These are phyloP conservation scores for Callospermophilus lateralis DNA, from an alignment of 2,113 vertebrate genomes.

Conservation along the genomic window DNA sequence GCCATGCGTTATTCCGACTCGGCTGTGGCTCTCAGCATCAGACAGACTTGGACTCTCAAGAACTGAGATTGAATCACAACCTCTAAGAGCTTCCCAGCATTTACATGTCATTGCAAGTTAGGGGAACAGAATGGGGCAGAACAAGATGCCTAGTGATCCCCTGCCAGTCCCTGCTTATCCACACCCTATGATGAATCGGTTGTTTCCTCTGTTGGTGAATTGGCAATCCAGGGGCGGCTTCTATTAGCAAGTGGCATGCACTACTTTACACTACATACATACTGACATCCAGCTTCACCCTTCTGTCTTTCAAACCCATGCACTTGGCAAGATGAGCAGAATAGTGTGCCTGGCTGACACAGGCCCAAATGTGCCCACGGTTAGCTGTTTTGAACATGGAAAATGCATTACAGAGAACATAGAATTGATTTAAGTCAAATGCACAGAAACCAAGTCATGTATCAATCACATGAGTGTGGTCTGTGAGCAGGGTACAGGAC, in stretches of 20 bases:
- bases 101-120: fast-evolving
- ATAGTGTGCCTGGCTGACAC: fast-evolving
- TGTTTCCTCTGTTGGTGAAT: not conserved
- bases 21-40: too few relatives aligned
- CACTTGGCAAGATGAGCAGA: fast-evolving
- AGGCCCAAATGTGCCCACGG: not conserved
- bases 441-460: fast-evolving
- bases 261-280: fast-evolving
- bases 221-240: not conserved
- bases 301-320: not conserved
- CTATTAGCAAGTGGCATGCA: fast-evolving
- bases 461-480: fast-evolving
- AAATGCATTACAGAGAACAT: not conserved
- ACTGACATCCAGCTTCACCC: not conserved
- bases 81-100: fast-evolving
- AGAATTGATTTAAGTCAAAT: not conserved
- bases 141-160: fast-evolving
- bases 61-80: fast-evolving
- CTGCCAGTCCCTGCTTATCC: too few relatives aligned
- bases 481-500: fast-evolving
- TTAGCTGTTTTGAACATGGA: not conserved
- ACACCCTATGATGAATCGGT: fast-evolving
- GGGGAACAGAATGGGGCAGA: not conserved
- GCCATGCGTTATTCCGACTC: too few relatives aligned
- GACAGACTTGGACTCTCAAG: not conserved